These are phyloP conservation scores for Sebastes minor DNA, from an alignment of 2,797 vertebrate species.

Conservation along the genomic window DNA sequence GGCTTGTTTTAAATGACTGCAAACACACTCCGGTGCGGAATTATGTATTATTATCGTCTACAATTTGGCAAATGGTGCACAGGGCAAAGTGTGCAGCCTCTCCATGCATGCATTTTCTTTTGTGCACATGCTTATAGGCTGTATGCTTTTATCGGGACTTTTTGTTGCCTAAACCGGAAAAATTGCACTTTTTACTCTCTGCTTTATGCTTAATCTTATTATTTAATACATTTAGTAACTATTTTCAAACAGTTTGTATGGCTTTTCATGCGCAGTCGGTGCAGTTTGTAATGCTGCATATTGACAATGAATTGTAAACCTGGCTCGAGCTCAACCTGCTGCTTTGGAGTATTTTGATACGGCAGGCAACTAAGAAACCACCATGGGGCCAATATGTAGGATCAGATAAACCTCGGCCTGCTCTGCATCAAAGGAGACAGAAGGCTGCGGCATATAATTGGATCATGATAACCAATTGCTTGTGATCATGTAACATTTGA, in stretches of 20 bases:
- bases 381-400: constrained; percentile 51
- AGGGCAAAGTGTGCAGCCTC: constrained; percentile 3
- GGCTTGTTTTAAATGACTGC: constrained; percentile 54
- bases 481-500: constrained; percentile 48
- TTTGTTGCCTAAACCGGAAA: background rate
- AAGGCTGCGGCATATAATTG: constrained; percentile 36
- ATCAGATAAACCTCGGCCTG: constrained; percentile 56
- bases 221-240: background rate
- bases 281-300: constrained; percentile 1
- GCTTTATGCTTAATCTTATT: background rate
- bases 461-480: constrained; percentile 48
- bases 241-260: background rate
- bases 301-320: constrained; percentile 8
- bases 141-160: background rate
- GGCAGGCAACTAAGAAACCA: constrained; percentile 29
- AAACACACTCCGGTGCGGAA: constrained; percentile 53
- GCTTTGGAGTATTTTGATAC: constrained; percentile 38
- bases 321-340: constrained; percentile 3
- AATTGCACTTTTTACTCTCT: background rate
- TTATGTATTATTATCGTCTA: constrained; percentile 42
- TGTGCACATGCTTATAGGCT: background rate
- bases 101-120: background rate
- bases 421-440: constrained; percentile 46
- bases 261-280: background rate
- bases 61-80: constrained; percentile 31